phyloP scores from a whole-genome alignment of 2,797 vertebrate genomes.

The Rhadinocentrus ornatus region DNA sequence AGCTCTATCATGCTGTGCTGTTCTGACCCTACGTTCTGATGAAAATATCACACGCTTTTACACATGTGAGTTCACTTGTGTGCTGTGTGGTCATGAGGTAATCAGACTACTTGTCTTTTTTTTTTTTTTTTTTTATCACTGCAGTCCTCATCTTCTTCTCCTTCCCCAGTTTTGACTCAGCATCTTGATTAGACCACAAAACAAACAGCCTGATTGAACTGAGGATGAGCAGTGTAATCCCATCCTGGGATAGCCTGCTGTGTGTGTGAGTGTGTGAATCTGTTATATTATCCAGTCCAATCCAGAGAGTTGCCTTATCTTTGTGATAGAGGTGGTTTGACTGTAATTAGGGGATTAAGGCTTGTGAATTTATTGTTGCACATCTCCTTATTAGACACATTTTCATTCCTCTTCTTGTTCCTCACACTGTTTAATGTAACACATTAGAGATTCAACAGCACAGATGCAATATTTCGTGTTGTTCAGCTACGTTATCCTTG shows the following conservation, averaged over 20 bases:
- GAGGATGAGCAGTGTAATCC: constrained; percentile 47
- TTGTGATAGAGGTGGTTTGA: constrained; percentile 20
- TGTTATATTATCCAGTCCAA: constrained; percentile 30
- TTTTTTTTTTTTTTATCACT: too few species aligned
- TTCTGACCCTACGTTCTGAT: constrained; percentile 39
- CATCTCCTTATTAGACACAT: neutral
- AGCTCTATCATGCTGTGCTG: constrained; percentile 49
- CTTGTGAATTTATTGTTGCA: constrained; percentile 2
- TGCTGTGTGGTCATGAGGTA: constrained; percentile 30
- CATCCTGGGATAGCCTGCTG: constrained; percentile 20
- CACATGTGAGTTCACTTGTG: neutral
- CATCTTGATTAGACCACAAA: constrained; percentile 48
- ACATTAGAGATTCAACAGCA: neutral
- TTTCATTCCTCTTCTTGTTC: neutral
- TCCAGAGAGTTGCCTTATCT: constrained; percentile 46
- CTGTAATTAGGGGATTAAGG: constrained; percentile 22
- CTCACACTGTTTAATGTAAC: neutral
- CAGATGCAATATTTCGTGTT: constrained; percentile 1
- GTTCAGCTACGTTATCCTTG: neutral
- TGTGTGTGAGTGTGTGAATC: constrained; percentile 16
- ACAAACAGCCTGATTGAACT: constrained; percentile 60
- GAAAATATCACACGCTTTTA: constrained; percentile 18
- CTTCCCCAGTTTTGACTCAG: constrained; percentile 48
- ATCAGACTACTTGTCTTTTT: constrained; percentile 32
- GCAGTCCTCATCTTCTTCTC: constrained; percentile 24